Evolutionary conservation across 1,140 invertebrate species (phyloP).

Genomic region (Tribolium madens): DNA sequence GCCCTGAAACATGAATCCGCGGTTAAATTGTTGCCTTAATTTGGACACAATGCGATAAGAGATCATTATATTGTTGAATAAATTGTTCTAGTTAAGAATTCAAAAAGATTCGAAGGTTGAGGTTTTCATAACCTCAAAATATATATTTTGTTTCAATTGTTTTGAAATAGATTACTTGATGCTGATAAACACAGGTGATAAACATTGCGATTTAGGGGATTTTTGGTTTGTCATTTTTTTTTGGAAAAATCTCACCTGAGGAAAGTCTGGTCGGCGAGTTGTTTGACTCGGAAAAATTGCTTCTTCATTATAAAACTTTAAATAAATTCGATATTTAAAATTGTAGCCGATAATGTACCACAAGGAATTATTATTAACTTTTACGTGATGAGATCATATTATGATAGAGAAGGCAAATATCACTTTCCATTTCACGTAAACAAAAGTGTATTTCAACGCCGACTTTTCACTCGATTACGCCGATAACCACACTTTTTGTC

Average conservation of each 20-base stretch:
- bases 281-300: constrained; percentile 89
- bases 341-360: constrained; percentile 5
- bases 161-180: too few relatives aligned
- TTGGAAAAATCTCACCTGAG: constrained; percentile 75
- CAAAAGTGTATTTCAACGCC: constrained; percentile 3
- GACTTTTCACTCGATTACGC: constrained; percentile 11
- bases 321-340: not conserved
- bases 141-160: too few relatives aligned
- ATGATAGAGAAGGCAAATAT: constrained; percentile 42
- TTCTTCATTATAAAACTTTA: constrained; percentile 80
- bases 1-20: constrained; percentile 71
- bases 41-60: constrained; percentile 27
- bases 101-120: not conserved
- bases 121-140: constrained; percentile 25
- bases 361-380: constrained; percentile 22
- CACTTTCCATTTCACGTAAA: constrained; percentile 46
- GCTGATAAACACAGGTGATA: not conserved
- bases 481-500: not conserved
- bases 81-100: constrained; percentile 13
- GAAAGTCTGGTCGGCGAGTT: constrained; percentile 89
- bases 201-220: too few relatives aligned
- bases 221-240: too few relatives aligned
- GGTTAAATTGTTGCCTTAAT: not conserved
- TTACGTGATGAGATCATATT: constrained; percentile 45
- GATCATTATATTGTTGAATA: constrained; percentile 14